Percentiles rank a stretch among this genome's conserved stretches.
phyloP scores from a whole-genome alignment of 2,888 invertebrate genomes.

The Sinodicranocentrus sp. region DNA sequence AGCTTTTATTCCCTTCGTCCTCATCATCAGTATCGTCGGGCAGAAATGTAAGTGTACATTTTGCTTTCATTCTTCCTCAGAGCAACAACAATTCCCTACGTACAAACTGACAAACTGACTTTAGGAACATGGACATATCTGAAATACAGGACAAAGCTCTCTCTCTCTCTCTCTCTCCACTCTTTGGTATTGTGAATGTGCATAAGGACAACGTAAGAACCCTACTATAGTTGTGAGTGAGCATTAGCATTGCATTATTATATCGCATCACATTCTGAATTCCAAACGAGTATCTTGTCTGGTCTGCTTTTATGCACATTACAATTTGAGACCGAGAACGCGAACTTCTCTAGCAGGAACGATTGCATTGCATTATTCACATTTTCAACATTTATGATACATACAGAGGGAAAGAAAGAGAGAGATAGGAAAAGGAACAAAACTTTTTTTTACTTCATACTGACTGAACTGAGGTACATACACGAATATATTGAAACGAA shows the following conservation, averaged over 20 bases:
- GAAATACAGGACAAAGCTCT: constrained; percentile 10
- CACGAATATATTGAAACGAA: constrained; percentile 11
- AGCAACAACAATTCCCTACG: constrained; percentile 47
- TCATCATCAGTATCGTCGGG: background rate
- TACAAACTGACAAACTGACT: constrained; percentile 7
- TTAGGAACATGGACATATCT: background rate
- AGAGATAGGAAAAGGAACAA: constrained; percentile 15
- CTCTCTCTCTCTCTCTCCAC: background rate
- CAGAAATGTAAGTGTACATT: constrained; percentile 27
- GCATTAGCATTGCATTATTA: constrained; percentile 59
- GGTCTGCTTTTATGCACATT: constrained; percentile 11
- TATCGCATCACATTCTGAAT: constrained; percentile 56
- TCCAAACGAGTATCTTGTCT: constrained; percentile 48
- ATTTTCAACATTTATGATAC: background rate
- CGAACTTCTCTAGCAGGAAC: background rate
- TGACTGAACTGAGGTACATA: constrained; percentile 8
- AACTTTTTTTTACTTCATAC: constrained; percentile 19
- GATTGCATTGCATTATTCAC: constrained; percentile 64
- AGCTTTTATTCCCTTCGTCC: background rate
- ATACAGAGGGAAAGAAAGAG: constrained; percentile 5
- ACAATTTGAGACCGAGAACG: constrained; percentile 11
- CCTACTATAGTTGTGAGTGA: background rate
- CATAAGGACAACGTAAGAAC: no score
- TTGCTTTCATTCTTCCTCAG: constrained; percentile 43
- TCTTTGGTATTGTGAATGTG: no score